A percentile compares a stretch with the other conserved stretches of the same genome.
Evolutionary conservation across 2,888 invertebrate genomes (phyloP).

Genomic region (Melinopterus prodromus): DNA sequence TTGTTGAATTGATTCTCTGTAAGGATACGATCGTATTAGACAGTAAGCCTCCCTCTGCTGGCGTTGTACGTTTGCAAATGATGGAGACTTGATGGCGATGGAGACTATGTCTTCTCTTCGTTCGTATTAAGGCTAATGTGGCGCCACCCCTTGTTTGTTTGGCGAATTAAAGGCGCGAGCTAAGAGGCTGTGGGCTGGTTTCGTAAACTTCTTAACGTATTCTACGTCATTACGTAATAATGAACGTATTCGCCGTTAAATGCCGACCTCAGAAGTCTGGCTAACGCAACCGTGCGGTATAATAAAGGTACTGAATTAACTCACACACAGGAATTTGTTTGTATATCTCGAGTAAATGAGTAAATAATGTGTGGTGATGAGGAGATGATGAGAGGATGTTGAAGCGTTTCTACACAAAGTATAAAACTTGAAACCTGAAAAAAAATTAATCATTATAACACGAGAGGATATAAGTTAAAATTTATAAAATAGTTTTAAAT

Average conservation of each 20-base stretch:
- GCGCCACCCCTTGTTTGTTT: not conserved
- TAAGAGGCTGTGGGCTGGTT: not conserved
- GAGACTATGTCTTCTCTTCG: not conserved
- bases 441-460: too few relatives aligned
- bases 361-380: too few relatives aligned
- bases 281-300: not conserved
- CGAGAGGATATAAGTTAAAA: too few relatives aligned
- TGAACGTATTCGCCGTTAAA: not conserved
- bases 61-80: not conserved
- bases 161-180: not conserved
- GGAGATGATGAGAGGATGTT: too few relatives aligned
- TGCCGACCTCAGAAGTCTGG: not conserved
- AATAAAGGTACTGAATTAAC: not conserved
- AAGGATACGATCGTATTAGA: slow-evolving; percentile 17
- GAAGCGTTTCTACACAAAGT: too few relatives aligned
- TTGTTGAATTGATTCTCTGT: slow-evolving; percentile 24
- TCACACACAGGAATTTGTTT: too few relatives aligned
- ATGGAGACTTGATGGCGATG: not conserved
- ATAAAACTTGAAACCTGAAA: too few relatives aligned
- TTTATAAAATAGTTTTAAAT: too few relatives aligned
- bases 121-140: not conserved
- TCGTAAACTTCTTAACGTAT: not conserved
- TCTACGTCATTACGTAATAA: not conserved
- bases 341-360: too few relatives aligned
- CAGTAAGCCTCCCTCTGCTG: not conserved